phyloP scores from a whole-genome alignment of 2,113 vertebrate genomes.

The Microcebus ravelobensis region DNA sequence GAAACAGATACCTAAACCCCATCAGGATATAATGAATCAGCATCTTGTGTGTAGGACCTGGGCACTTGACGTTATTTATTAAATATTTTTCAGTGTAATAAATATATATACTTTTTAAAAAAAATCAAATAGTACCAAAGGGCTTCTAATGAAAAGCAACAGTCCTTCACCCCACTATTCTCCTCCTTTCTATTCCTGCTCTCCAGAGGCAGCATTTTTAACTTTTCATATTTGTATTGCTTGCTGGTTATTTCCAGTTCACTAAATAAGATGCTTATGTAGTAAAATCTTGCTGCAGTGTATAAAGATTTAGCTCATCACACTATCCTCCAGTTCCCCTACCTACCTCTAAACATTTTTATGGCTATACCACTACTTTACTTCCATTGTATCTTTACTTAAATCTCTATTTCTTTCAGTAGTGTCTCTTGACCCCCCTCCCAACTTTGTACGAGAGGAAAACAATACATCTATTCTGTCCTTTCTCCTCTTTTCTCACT shows the following conservation, averaged over 20 bases:
- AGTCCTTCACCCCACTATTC: background rate
- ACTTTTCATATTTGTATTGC: conserved; percentile 22
- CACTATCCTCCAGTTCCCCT: background rate
- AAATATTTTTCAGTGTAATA: conserved; percentile 36
- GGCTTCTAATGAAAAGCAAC: conserved; percentile 41
- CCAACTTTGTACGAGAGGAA: background rate
- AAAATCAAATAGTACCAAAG: conserved; percentile 13
- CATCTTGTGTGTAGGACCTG: background rate
- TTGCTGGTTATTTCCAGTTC: background rate
- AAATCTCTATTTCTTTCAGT: background rate
- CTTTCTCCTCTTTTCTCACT: background rate
- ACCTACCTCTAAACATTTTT: background rate
- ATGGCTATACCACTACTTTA: conserved; percentile 30
- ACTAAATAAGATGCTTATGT: background rate
- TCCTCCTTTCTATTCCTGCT: background rate
- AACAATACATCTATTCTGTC: background rate
- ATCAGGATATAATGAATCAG: conserved; percentile 23
- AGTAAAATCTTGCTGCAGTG: background rate
- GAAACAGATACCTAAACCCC: background rate
- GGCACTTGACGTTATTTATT: background rate
- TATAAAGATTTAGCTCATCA: background rate
- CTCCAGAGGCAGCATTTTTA: conserved; percentile 7
- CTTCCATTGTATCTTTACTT: background rate
- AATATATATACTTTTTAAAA: background rate
- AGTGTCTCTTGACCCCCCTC: background rate